Base-by-base conservation (phyloP, 2,113 vertebrate genomes). In the Coracopsis vasa region DNA sequence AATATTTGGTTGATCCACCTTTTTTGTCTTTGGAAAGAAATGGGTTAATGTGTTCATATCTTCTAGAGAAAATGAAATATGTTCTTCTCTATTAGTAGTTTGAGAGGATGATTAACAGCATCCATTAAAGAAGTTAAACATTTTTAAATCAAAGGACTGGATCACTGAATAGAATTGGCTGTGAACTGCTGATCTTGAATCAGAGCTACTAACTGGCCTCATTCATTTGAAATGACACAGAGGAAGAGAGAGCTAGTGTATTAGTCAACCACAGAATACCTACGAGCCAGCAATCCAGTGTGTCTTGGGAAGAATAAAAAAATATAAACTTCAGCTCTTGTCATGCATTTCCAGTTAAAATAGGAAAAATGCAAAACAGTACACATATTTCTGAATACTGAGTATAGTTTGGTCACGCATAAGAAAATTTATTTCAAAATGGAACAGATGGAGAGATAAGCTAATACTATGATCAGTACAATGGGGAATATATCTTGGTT, bases 51-150 rank as follows among this genome's bases (percentile, higher is more conserved):
- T 90, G 80, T 97, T 90, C 35, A 37, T 29, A 45, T 45, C 19
- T 16, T 67, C 23, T 25, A 77, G 45, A 66, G 48, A 88, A 92
- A 92, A 88, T 88, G 48, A 95, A 96, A 86, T 93, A 92, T 79
- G 14, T 86, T 95, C 66, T 90, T 19, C 90, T 94, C 62, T 92
- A 37, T 70, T 73, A 90, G 60, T 66, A 84, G 16, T 41, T 90
- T 13, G 10, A 78, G 42, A 71, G 23, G 8, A 74, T 94, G 94
- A 95, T 94, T 96, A 96, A 96, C 71, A 96, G 67, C 45, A 66
- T 86, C 29, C 11, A 77, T 94, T 94, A 90, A 79, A 61, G 88
- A 92, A 86, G 45, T 88, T 66, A 92, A 96, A 94, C 20, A 83
- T 90, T 96, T 97, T 93, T 37, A 95, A 93, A 88, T 80, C 31